phyloP scores from a whole-genome alignment of 2,797 vertebrate genomes.

The Distichodus sexfasciatus region DNA sequence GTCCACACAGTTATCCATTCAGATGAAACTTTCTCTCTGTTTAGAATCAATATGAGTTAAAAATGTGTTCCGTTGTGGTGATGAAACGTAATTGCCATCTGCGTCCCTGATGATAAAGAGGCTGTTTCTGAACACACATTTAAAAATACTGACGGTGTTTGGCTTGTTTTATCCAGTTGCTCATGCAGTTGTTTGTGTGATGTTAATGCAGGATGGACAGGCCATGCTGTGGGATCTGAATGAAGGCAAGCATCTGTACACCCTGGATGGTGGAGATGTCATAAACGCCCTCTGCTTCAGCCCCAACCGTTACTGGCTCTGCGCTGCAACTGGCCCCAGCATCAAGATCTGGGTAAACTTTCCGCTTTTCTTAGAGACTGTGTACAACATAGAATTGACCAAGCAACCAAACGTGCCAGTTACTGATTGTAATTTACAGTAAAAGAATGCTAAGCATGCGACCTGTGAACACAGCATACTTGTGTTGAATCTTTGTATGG shows the following conservation, averaged over 20 bases:
- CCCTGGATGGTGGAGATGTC: conserved; percentile 90
- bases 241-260: conserved; percentile 96
- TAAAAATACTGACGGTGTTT: background rate
- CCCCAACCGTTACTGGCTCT: conserved; percentile 98
- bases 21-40: no score
- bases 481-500: no score
- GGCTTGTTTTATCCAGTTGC: no score
- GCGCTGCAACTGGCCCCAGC: conserved; percentile 93
- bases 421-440: no score
- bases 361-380: no score
- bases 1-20: no score
- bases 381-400: no score
- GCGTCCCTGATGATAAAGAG: conserved; percentile 72
- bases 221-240: conserved; percentile 98
- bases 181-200: background rate
- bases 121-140: conserved; percentile 73
- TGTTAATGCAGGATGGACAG: conserved; percentile 82
- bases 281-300: conserved; percentile 97
- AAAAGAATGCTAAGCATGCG: no score
- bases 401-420: no score
- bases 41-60: background rate
- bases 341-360: conserved; percentile 94
- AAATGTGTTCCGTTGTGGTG: conserved; percentile 38
- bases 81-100: conserved; percentile 61
- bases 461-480: no score